A percentile compares a stretch with the other conserved stretches of the same genome.
Evolutionary conservation across 2,113 vertebrate genomes (phyloP).

Genomic region (Larimichthys polyactis): DNA sequence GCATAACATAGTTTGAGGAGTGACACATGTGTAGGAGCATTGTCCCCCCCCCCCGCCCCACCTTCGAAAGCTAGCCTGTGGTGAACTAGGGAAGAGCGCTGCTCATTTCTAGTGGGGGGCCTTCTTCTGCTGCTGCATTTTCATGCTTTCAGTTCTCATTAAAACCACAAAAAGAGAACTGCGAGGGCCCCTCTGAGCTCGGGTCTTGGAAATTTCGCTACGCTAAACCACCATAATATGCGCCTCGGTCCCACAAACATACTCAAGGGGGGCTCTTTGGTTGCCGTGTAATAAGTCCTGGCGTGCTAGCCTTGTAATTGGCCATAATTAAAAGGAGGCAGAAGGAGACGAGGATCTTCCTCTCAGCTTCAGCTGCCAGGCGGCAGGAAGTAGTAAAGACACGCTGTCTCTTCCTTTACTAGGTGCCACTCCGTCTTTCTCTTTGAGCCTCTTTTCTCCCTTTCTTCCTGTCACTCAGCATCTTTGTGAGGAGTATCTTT

Average conservation of each 20-base stretch:
- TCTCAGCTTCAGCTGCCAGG: slow-evolving; percentile 75
- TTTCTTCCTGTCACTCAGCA: slow-evolving; percentile 70
- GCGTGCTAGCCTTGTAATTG: slow-evolving; percentile 84
- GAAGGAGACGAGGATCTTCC: slow-evolving; percentile 75
- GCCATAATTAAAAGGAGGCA: slow-evolving; percentile 84
- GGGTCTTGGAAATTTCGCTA: slow-evolving; percentile 65
- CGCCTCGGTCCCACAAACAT: slow-evolving; percentile 62
- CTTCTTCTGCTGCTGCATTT: slow-evolving; percentile 64
- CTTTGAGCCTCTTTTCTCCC: slow-evolving; percentile 67
- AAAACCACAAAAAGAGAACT: slow-evolving; percentile 76
- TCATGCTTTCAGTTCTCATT: slow-evolving; percentile 83
- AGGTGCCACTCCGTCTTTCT: slow-evolving; percentile 76
- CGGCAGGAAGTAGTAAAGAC: slow-evolving; percentile 81
- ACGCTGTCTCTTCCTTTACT: slow-evolving; percentile 79
- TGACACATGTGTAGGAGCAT: slow-evolving; percentile 65
- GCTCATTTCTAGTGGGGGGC: slow-evolving; percentile 66
- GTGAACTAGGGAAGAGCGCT: slow-evolving; percentile 49
- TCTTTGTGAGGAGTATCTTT: slow-evolving; percentile 69
- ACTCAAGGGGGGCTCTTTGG: slow-evolving; percentile 68
- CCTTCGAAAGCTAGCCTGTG: slow-evolving; percentile 39
- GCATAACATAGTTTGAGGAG: slow-evolving; percentile 61
- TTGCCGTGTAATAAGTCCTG: slow-evolving; percentile 80
- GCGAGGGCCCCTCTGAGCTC: slow-evolving; percentile 62
- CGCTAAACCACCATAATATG: slow-evolving; percentile 77
- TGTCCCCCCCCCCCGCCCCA: slow-evolving; percentile 12